These are phyloP conservation scores for Acrocephalus scirpaceus DNA, from an alignment of 2,797 vertebrate genomes.

Conservation along the genomic window DNA sequence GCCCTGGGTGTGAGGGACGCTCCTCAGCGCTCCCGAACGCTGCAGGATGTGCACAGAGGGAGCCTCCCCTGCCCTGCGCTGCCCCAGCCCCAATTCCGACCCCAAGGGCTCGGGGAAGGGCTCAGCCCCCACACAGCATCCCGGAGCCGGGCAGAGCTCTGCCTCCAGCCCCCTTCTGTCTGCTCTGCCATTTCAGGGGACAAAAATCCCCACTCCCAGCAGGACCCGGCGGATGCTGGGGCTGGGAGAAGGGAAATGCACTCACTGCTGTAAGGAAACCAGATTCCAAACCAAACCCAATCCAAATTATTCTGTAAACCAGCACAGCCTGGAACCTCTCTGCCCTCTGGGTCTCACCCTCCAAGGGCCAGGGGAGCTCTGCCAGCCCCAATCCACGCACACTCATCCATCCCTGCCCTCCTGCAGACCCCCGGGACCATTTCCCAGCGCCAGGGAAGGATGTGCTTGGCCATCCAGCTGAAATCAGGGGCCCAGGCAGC, in stretches of 20 bases:
- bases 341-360: not conserved
- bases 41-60: too few relatives aligned
- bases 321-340: not conserved
- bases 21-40: too few relatives aligned
- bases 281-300: not conserved
- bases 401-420: not conserved
- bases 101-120: too few relatives aligned
- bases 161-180: too few relatives aligned
- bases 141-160: not conserved
- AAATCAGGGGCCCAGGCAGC: not conserved
- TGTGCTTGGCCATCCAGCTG: not conserved
- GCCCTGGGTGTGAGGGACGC: too few relatives aligned
- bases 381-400: too few relatives aligned
- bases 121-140: not conserved
- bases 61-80: not conserved
- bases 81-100: not conserved
- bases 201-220: not conserved
- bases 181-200: not conserved
- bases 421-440: not conserved
- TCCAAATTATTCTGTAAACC: fast-evolving
- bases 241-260: not conserved
- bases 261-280: not conserved
- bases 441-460: not conserved
- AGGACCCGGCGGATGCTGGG: not conserved
- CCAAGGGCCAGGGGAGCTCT: too few relatives aligned